Conservation (phyloP, 2,888 invertebrate genomes). For the Drosophila formosana region DNA sequence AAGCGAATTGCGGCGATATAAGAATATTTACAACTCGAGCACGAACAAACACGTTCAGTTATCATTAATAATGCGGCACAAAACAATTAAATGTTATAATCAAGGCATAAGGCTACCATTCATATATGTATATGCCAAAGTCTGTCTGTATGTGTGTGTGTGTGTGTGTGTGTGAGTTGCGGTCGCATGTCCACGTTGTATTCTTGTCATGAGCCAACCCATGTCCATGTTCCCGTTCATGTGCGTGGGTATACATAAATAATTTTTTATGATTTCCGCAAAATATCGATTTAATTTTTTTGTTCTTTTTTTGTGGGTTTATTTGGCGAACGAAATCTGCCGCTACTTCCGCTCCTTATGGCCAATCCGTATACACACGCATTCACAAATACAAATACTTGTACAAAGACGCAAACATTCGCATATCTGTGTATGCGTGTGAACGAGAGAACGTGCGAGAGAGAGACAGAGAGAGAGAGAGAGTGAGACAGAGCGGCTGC, state of each 20-base stretch:
- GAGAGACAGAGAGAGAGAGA: not conserved
- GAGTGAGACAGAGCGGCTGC: constrained; percentile 24
- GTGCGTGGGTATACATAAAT: constrained; percentile 74
- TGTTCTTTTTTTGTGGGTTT: constrained; percentile 36
- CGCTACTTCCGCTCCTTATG: constrained; percentile 50
- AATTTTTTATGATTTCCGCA: constrained; percentile 70
- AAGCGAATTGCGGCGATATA: not conserved
- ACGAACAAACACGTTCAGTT: constrained; percentile 53
- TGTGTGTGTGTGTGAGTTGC: constrained; percentile 2
- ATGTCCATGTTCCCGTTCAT: constrained; percentile 38
- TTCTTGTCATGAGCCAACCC: constrained; percentile 44
- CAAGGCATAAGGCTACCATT: constrained; percentile 39
- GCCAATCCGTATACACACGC: constrained; percentile 30
- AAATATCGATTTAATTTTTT: constrained; percentile 72
- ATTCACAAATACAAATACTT: constrained; percentile 8
- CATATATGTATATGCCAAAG: not conserved
- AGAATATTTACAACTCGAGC: constrained; percentile 53
- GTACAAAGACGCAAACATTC: not conserved
- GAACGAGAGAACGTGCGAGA: not conserved
- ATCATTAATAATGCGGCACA: constrained; percentile 52
- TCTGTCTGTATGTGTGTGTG: constrained; percentile 1
- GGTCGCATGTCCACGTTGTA: constrained; percentile 34
- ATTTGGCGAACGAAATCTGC: constrained; percentile 51
- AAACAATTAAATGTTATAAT: constrained; percentile 69
- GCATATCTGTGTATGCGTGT: constrained; percentile 4